Percentiles rank a stretch among this genome's conserved stretches.
Conservation (phyloP, 2,797 vertebrate genomes). For the Pantherophis vulpinus region DNA sequence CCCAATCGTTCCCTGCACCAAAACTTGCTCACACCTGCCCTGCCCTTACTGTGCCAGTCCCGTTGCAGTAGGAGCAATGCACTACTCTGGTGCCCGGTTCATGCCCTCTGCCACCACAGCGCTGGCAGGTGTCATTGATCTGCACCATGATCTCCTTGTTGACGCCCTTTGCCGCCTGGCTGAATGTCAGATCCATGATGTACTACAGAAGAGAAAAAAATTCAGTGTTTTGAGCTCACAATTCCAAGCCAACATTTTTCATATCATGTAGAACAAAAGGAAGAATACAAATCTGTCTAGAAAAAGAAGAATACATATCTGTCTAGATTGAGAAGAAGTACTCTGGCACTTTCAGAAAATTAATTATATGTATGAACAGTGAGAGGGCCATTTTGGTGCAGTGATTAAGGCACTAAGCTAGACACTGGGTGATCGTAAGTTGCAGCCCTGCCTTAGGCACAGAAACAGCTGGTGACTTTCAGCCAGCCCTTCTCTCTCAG, state of each 20-base stretch:
- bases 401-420: neutral
- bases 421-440: neutral
- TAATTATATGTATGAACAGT: neutral
- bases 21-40: fast-evolving
- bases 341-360: neutral
- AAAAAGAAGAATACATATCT: neutral
- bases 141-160: constrained; percentile 92
- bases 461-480: neutral
- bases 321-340: neutral
- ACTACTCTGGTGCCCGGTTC: constrained; percentile 91
- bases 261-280: neutral
- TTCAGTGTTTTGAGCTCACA: neutral
- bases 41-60: constrained; percentile 90
- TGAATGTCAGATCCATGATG: constrained; percentile 94
- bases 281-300: neutral
- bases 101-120: constrained; percentile 86
- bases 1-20: neutral
- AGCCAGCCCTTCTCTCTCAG: neutral
- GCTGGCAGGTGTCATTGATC: constrained; percentile 83
- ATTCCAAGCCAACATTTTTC: neutral
- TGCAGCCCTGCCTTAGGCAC: neutral
- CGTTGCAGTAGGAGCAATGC: constrained; percentile 88
- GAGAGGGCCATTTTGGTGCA: neutral
- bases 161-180: constrained; percentile 94
- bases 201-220: constrained; percentile 71